Base-by-base conservation (phyloP, 2,888 invertebrate genomes). In the Thecophora atra region DNA sequence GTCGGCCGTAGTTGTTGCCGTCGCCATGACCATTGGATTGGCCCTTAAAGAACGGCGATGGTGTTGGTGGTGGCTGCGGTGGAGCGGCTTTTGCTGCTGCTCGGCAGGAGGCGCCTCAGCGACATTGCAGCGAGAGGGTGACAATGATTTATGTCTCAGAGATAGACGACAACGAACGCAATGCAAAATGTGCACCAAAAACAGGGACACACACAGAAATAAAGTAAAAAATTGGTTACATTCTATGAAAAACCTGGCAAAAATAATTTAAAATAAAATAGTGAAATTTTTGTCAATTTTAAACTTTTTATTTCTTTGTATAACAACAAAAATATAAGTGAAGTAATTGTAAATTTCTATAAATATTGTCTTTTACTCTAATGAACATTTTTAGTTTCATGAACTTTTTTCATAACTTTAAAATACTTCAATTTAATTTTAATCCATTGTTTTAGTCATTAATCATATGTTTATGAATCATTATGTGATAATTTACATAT, bases 91-190 rank as follows among this genome's bases (percentile, higher is more conserved):
- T 74, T 73, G 77, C 71, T 73, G 54, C 74, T 77, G 78, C 82
- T 78, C 82, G 82, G 82, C 82, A 80, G 83, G 83, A 76, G 82
- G 63, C 80, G 76, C 79, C 79, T 76, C 79, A 82, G 80, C 82
- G 82, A 83, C 83, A 83, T 82, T 81, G 81, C 81, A 79, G 13
- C 80, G 75, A 80, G 82, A 82, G 83, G 81, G 81, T 83, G 83
- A 83, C 83, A 83, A 83, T 83, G 83, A 83, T 83, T 83, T 83
- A 83, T 83, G 79, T 79, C 81, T 78, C 81, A 78, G 79, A 83
- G 82, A 83, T 83, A 83, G 78, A 80, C 82, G 82, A 82, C 82
- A 81, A 81, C 78, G 76, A 81, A 79, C 77, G 77, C 79, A 79
- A 80, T 77, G 74, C 76, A 56, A 71, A 68, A 68, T 60, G 52